Conservation (phyloP, 2,113 vertebrate species). For the Candoia aspera region DNA sequence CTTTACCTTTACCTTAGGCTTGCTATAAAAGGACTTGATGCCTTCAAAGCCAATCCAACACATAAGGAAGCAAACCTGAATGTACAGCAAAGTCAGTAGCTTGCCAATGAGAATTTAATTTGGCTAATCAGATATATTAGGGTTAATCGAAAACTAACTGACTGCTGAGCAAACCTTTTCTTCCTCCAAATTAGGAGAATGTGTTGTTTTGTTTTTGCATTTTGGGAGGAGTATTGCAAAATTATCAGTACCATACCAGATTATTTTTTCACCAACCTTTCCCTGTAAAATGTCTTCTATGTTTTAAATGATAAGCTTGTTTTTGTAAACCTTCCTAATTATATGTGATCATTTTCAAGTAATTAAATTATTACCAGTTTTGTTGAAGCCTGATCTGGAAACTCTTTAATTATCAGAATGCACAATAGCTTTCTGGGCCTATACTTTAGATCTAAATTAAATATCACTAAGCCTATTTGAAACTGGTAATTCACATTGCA, state of each 20-base stretch:
- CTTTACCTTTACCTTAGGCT: too few relatives aligned
- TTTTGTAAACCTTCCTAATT: constrained; percentile 45
- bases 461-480: constrained; percentile 18
- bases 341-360: constrained; percentile 31
- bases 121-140: not conserved
- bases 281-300: not conserved
- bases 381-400: constrained; percentile 3
- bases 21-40: not conserved
- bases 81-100: not conserved
- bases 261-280: constrained; percentile 31
- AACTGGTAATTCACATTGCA: constrained; percentile 2
- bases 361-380: constrained; percentile 18
- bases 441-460: constrained; percentile 30
- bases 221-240: constrained; percentile 16
- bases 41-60: not conserved
- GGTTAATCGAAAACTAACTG: constrained; percentile 27
- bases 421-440: not conserved
- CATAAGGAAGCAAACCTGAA: not conserved
- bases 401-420: constrained; percentile 21
- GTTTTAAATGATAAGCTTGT: constrained; percentile 19
- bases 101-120: constrained; percentile 23
- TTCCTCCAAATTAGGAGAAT: constrained; percentile 16
- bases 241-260: constrained; percentile 25
- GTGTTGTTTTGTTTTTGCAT: not conserved
- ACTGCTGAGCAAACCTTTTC: constrained; percentile 30